Base-by-base conservation (phyloP, 1,140 invertebrate species). In the Drosophila mojavensis region DNA sequence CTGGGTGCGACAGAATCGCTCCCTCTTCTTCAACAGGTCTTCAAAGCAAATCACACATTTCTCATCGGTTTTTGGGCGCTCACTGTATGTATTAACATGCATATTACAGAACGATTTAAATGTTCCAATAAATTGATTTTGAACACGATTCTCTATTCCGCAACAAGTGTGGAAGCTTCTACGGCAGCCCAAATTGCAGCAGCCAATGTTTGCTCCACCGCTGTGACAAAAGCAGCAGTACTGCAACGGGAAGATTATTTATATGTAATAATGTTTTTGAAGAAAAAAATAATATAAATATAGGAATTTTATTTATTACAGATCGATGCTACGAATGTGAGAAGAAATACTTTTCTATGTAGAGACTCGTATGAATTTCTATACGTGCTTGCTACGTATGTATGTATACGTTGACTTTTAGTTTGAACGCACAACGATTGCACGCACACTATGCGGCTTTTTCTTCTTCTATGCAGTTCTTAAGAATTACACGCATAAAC, bases 41-140 rank as follows among this genome's bases (percentile, higher is more conserved):
- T 88, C 79, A 5, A 69, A 24, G 39, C 82, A 86, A 6, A 86
- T 79, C 4, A n/a, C 6, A n/a, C 82, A 86, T 0, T 9, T 4
- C 9, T 76, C 61, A 0, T 26, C 1, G 0, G 17, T 0, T 0
- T 6, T 1, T 4, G 82, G 82, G 0, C 68, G 68, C 0, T 26
- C 3, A 4, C 4, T 11, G 13, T 51, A 36, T 0, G 4, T 4
- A 2, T 9, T 4, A 0, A 77, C 33, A 11, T 86, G 82, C 4
- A 4, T 6, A 2, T 65, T 28, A 51, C 82, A 86, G n/a, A 30
- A 86, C 3, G 83, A 86, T 4, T 63, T 73, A 45, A 17, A 88
- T 1, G 36, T 64, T 13, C 28, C 61, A 1, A 20, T 3, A 43
- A 59, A 88, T 20, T 88, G 71, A 26, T 61, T 77, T 9, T 67